These are phyloP conservation scores for Thermophis baileyi DNA, from an alignment of 2,113 vertebrate species.

Conservation along the genomic window DNA sequence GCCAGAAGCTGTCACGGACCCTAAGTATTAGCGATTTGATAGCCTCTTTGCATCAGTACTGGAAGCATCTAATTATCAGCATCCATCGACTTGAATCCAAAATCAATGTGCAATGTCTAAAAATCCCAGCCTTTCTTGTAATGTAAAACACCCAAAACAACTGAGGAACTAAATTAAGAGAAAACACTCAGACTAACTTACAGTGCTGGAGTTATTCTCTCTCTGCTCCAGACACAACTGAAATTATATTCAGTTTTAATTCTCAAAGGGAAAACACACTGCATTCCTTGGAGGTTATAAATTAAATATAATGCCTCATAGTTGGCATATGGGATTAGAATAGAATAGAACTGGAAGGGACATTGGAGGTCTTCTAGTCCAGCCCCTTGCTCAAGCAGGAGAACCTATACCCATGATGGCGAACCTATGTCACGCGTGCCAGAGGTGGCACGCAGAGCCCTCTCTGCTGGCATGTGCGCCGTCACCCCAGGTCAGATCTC, in stretches of 20 bases:
- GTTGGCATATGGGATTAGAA: neutral
- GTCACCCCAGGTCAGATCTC: no score
- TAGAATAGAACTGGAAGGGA: no score
- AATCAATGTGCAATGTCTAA: constrained; percentile 37
- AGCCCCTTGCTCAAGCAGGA: no score
- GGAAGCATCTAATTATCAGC: constrained; percentile 58
- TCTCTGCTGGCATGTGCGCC: no score
- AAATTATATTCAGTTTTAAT: neutral
- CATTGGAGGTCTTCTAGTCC: no score
- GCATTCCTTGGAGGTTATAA: neutral
- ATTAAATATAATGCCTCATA: neutral
- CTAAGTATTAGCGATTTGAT: constrained; percentile 57
- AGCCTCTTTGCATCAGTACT: constrained; percentile 59
- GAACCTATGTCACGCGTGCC: no score
- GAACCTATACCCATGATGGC: no score
- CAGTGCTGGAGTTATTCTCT: neutral
- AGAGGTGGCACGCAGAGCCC: no score
- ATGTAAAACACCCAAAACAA: constrained; percentile 16
- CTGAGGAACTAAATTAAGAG: neutral
- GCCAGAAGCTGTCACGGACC: constrained; percentile 63
- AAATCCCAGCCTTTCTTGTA: constrained; percentile 29
- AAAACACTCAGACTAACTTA: neutral
- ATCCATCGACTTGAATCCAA: constrained; percentile 48
- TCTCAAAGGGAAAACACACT: neutral
- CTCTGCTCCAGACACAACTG: neutral